Percentiles rank a stretch among this genome's conserved stretches.
phyloP scores from a whole-genome alignment of 2,888 invertebrate species.

The Plagiodera versicolora region DNA sequence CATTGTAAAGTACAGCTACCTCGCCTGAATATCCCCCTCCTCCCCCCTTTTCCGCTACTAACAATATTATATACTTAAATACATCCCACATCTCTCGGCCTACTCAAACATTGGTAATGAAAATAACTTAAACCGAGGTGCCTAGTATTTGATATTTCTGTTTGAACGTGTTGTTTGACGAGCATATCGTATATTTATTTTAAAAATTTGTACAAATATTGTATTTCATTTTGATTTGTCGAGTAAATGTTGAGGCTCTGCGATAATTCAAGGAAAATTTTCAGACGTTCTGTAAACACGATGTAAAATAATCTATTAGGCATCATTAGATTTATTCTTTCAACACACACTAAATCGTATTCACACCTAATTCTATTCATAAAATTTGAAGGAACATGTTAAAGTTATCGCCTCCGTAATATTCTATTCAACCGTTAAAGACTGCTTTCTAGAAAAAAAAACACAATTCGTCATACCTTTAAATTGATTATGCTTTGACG shows the following conservation, averaged over 20 bases:
- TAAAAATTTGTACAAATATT: slow-evolving; percentile 14
- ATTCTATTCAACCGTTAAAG: no score
- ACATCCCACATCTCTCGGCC: neutral
- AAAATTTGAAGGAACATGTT: neutral
- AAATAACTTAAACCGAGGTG: neutral
- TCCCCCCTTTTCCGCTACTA: no score
- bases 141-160: neutral
- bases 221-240: slow-evolving; percentile 5
- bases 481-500: no score
- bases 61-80: no score
- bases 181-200: slow-evolving; percentile 10
- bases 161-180: neutral
- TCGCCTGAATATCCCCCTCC: no score
- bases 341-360: slow-evolving; percentile 3
- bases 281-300: slow-evolving; percentile 8
- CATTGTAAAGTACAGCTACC: no score
- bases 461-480: no score
- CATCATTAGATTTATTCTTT: slow-evolving; percentile 8
- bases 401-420: neutral
- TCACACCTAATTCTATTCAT: slow-evolving; percentile 7
- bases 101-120: neutral
- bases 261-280: slow-evolving; percentile 13
- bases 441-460: no score
- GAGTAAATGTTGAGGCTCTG: slow-evolving; percentile 13
- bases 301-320: slow-evolving; percentile 8